These are phyloP conservation scores for Batillaria attramentaria DNA, from an alignment of 1,140 invertebrate genomes.

Conservation along the genomic window DNA sequence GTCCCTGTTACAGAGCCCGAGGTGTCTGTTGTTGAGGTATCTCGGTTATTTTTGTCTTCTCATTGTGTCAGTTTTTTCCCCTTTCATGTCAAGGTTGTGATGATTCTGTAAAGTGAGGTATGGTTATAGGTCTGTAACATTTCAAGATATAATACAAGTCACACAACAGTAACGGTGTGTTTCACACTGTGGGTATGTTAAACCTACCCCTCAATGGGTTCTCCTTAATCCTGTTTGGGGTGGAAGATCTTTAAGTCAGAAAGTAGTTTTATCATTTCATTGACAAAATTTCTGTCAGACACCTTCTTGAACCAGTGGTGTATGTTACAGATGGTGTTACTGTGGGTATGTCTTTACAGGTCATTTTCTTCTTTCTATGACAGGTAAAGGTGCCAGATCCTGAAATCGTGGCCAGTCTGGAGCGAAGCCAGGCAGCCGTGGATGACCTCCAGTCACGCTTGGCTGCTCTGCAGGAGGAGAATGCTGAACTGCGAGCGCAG, in stretches of 20 bases:
- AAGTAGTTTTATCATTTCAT: not conserved
- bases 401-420: slow-evolving; percentile 47
- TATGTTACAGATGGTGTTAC: not conserved
- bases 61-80: no score
- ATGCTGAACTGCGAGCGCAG: slow-evolving; percentile 46
- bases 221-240: no score
- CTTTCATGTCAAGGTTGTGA: no score
- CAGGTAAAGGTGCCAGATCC: slow-evolving; percentile 65
- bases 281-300: not conserved
- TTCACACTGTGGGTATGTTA: no score
- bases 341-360: not conserved
- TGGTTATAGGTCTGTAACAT: no score
- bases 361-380: slow-evolving; percentile 21
- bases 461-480: slow-evolving; percentile 48
- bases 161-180: no score
- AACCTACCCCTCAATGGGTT: no score
- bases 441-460: slow-evolving; percentile 46
- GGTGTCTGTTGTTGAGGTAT: slow-evolving; percentile 64
- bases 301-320: not conserved
- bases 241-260: not conserved
- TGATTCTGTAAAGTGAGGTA: no score
- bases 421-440: slow-evolving; percentile 51
- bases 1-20: slow-evolving; percentile 54
- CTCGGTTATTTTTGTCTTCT: no score
- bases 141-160: no score